Base-by-base conservation (phyloP, 2,797 vertebrate genomes). In the Nyctalus aviator region DNA sequence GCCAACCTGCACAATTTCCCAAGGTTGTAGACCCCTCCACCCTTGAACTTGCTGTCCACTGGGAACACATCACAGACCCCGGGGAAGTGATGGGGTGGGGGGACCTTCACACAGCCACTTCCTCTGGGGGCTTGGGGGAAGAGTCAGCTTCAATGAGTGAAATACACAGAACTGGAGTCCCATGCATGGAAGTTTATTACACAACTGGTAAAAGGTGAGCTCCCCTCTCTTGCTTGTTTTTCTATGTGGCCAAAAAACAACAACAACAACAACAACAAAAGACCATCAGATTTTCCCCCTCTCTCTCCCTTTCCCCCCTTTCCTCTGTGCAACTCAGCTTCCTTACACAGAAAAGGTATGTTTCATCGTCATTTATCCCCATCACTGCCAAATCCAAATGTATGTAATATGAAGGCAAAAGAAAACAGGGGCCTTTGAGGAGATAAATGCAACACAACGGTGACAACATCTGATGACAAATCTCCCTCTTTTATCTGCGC, bases 391-490 rank as follows among this genome's bases (percentile, higher is more conserved):
- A 96, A 95, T 98, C 97, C 84, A 96, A 97, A 97, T 97, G 90
- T 97, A 97, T 97, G 92, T 95, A 78, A 78, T 95, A 23, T 97
- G 95, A 20, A 59, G 15, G 86, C 91, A 95, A 75, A 87, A 93
- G 95, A 95, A 95, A 0, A 2, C 92, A 87, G 96, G 69, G 96
- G 81, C 93, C 73, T 97, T 97, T 97, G 97, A 98, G 98, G 96
- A 96, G 95, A 96, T 94, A 97, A 97, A 96, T 95, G 97, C 95
- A 98, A 97, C 97, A 97, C 93, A 98, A 98, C 98, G 95, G 82
- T 96, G 97, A 98, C 96, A 98, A 98, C 98, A 98, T 98, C 98
- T 95, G 96, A 95, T 96, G 97, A 97, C 98, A 98, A 98, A 98
- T 98, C 97, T 98, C 97, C 69, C 94, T 98, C 98, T 98, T 97